Base-by-base conservation (phyloP, 2,888 invertebrate species). In the Oxystoma pomonae region DNA sequence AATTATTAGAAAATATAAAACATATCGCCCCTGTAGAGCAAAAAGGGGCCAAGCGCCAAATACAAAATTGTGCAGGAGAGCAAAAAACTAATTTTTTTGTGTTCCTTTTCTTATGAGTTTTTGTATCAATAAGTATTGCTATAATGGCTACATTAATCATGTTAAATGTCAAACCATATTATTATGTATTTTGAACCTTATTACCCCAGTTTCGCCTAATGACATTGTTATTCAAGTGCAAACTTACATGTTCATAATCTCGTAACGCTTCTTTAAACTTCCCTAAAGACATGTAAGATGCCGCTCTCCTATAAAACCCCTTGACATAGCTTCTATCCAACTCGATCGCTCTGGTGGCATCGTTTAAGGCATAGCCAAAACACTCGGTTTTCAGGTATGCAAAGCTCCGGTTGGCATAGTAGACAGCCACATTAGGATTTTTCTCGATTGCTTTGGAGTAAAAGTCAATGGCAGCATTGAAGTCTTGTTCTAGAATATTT, bases 261-360 rank as follows among this genome's bases (percentile, higher is more conserved):
- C 90, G 91, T 69, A 98, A 85, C 9, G 99, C 99, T 81, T 92
- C 85, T 83, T 97, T 98, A 81, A 96, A 98, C 83, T 97, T 97
- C 71, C 98, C 98, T 76, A 98, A 82, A 20, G 98, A 94, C 98
- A 99, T 98, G 75, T 96, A 88, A 35, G 99, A 92, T 1, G 96
- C 95, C 0, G 98, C 99, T 75, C 98, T 85, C 74, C 99, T 87
- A 80, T 98, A 99, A 79, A 96, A 99, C 0, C 96, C 98, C 83
- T 99, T 98, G 20, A 96, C 85, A 78, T 98, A 99, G 20, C 85
- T 84, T 73, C 87, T 90, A 80, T 99, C 97, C 68, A 95, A 79
- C 79, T 93, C 91, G 63, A 99, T 92, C 1, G 98, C 90, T 77
- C 90, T 90, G 1, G 94, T 87, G 1, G 98, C 98, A 85, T 99